These are phyloP conservation scores for Mobula birostris DNA, from an alignment of 2,113 vertebrate genomes.

Conservation along the genomic window DNA sequence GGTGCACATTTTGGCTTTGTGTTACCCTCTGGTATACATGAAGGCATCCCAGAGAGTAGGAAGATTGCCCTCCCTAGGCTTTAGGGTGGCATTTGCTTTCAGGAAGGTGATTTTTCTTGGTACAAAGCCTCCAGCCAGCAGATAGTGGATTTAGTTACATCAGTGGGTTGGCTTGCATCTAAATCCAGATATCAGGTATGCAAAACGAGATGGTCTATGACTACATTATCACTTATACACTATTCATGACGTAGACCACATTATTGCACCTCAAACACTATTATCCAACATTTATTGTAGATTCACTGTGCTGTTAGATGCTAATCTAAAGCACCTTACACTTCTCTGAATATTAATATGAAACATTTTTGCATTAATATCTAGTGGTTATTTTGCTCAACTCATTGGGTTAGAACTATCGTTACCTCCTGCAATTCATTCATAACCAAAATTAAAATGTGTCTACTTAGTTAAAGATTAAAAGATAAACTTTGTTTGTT, in stretches of 20 bases:
- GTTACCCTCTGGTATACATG: neutral
- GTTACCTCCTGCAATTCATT: neutral
- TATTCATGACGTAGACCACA: neutral
- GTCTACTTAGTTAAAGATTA: too few species aligned
- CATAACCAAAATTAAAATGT: neutral
- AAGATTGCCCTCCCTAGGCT: neutral
- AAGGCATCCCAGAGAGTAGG: neutral
- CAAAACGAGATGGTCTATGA: neutral
- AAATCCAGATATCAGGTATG: neutral
- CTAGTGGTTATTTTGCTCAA: neutral
- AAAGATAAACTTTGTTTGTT: too few species aligned
- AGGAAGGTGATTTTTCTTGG: neutral
- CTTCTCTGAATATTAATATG: neutral
- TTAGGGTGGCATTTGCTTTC: neutral
- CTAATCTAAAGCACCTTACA: neutral
- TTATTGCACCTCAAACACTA: neutral
- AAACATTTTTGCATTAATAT: neutral
- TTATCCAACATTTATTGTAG: neutral
- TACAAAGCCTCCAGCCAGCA: neutral
- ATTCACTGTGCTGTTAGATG: neutral
- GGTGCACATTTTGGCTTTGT: neutral
- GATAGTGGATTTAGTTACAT: neutral
- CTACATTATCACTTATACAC: neutral
- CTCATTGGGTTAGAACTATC: neutral
- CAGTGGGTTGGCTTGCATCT: neutral